Evolutionary conservation across 2,888 invertebrate species (phyloP), one percentile per base, ranked within the genome.

Genomic region (Callyntrura guangdongensis): DNA sequence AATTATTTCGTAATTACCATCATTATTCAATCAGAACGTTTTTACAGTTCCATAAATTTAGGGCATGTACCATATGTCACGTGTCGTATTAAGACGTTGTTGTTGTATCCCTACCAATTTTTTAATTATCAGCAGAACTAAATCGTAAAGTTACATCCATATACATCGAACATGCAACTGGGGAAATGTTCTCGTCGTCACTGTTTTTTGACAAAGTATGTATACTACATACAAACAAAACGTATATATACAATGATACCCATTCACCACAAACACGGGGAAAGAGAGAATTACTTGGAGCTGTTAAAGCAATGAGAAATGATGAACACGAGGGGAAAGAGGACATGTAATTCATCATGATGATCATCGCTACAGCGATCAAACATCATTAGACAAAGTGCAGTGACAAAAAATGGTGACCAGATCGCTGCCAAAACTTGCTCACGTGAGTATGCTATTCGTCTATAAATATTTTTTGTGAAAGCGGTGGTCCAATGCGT

Each of bases 351-450:
- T 74, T 86, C 86, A 45, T 86, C 85, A 86, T 49, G 4, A 56
- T 45, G 74, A 86, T 84, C 84, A 56, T 79, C 86, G 1, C 45
- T 56, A 84, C 53, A 64, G 61, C 36, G 36, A 89, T 79, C 85
- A 89, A 85, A 85, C 84, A 67, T 89, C 89, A 89, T 89, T 89
- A 89, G 64, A 36, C 67, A 79, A 89, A 89, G 89, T 89, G 89
- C 77, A 84, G 69, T 85, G 85, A 89, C 89, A 89, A 89, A 89
- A 79, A 84, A 20, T 53, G 27, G 36, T 72, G 82, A 67, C 85
- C 89, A 85, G 36, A 84, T 56, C 69, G 47, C 47, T n/a, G 22
- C 27, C 69, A 69, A 82, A 61, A 45, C 45, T 49, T 69, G 47
- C 22, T n/a, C 81, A 79, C 67, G 67, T 56, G 59, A 64, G 69